Conservation (phyloP, 1,140 invertebrate species). For the Rhyzopertha dominica region DNA sequence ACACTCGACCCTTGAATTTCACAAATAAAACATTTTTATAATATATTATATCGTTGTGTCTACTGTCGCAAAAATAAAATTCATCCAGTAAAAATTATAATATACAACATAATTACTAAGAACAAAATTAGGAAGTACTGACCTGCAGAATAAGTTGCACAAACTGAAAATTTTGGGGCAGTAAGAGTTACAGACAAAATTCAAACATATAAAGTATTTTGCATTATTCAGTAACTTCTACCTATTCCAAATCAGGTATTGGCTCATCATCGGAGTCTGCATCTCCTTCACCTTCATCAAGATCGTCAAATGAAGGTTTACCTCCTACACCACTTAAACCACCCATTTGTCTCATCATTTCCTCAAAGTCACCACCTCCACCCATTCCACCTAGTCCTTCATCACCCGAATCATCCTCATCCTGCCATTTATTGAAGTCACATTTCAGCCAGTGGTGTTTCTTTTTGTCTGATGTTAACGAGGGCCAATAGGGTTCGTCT, state of each 20-base stretch:
- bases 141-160: too few species aligned
- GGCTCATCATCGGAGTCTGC: constrained; percentile 45
- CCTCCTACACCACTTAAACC: constrained; percentile 38
- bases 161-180: too few species aligned
- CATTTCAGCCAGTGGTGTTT: constrained; percentile 96
- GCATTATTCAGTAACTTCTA: too few species aligned
- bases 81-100: too few species aligned
- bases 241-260: constrained; percentile 43
- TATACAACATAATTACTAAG: too few species aligned
- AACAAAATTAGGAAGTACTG: too few species aligned
- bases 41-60: too few species aligned
- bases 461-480: constrained; percentile 78
- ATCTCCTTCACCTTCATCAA: constrained; percentile 36
- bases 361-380: constrained; percentile 41
- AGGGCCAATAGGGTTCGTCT: constrained; percentile 80
- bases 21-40: too few species aligned
- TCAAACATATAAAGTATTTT: too few species aligned
- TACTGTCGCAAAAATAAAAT: too few species aligned
- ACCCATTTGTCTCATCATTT: constrained; percentile 46
- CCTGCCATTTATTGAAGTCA: constrained; percentile 96
- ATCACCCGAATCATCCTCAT: constrained; percentile 64
- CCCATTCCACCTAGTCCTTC: constrained; percentile 43
- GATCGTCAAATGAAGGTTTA: constrained; percentile 42
- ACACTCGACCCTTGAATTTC: too few species aligned
- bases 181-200: too few species aligned